phyloP scores from a whole-genome alignment of 2,888 invertebrate species.

The Drosophila robusta region DNA sequence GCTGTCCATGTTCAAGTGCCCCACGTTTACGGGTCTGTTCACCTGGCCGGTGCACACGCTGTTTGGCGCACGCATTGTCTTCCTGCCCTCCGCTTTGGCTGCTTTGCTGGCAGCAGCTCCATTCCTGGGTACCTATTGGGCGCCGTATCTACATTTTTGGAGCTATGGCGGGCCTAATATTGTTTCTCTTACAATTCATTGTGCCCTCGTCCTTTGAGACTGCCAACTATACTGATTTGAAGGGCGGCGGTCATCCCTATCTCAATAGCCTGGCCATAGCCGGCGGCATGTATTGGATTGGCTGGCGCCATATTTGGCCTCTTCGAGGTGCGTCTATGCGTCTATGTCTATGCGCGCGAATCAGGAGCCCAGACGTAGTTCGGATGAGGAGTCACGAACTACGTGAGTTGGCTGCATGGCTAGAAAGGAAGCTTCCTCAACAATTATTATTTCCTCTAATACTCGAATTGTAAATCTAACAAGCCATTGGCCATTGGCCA shows the following conservation, averaged over 20 bases:
- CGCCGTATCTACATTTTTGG: constrained; percentile 96
- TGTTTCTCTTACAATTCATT: constrained; percentile 92
- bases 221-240: constrained; percentile 98
- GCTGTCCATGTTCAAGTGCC: constrained; percentile 98
- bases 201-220: constrained; percentile 97
- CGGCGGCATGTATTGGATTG: constrained; percentile 98
- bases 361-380: constrained; percentile 82
- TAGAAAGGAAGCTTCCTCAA: constrained; percentile 1
- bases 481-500: constrained; percentile 42
- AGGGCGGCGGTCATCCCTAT: constrained; percentile 98
- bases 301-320: constrained; percentile 97
- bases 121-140: constrained; percentile 97
- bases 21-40: constrained; percentile 98
- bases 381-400: constrained; percentile 83
- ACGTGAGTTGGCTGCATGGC: constrained; percentile 79
- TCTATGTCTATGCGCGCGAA: constrained; percentile 87
- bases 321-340: constrained; percentile 93
- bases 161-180: constrained; percentile 94
- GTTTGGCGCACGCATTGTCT: constrained; percentile 97
- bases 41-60: constrained; percentile 99
- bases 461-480: constrained; percentile 59
- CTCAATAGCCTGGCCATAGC: constrained; percentile 98
- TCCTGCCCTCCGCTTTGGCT: constrained; percentile 94
- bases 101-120: constrained; percentile 97
- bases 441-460: constrained; percentile 55